These are phyloP conservation scores for Leucophenga varia DNA, from an alignment of 1,140 invertebrate species.

Conservation along the genomic window DNA sequence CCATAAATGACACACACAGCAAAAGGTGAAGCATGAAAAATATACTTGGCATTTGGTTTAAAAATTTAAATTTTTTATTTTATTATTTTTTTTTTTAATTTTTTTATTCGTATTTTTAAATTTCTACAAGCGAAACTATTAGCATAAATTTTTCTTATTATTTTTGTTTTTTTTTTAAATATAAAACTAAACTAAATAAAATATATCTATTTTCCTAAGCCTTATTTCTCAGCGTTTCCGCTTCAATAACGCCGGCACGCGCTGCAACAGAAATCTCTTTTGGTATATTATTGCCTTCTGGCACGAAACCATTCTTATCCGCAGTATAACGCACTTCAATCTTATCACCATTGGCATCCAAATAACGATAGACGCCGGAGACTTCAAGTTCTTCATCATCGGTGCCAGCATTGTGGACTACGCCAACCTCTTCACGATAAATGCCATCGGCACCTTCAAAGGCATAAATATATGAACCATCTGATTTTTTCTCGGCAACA, in stretches of 20 bases:
- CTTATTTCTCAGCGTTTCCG: no score
- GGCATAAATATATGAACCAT: constrained; percentile 46
- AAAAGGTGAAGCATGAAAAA: no score
- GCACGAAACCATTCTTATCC: constrained; percentile 69
- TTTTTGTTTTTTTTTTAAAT: no score
- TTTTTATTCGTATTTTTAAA: no score
- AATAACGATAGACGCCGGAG: constrained; percentile 61
- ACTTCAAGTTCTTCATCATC: constrained; percentile 37
- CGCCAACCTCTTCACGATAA: constrained; percentile 45
- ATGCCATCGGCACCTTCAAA: constrained; percentile 43
- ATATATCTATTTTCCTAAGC: no score
- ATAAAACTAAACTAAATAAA: no score
- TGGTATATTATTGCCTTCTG: constrained; percentile 61
- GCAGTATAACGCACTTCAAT: constrained; percentile 68
- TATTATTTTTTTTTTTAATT: no score
- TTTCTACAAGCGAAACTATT: no score
- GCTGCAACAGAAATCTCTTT: constrained; percentile 27
- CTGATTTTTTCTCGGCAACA: constrained; percentile 31
- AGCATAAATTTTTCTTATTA: no score
- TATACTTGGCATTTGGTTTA: no score
- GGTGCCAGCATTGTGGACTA: constrained; percentile 19
- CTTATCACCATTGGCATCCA: constrained; percentile 66
- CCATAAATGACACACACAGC: no score
- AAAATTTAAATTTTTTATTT: no score
- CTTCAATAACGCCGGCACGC: constrained; percentile 10